Conservation (phyloP, 2,113 vertebrate species). For the Felis chaus region DNA sequence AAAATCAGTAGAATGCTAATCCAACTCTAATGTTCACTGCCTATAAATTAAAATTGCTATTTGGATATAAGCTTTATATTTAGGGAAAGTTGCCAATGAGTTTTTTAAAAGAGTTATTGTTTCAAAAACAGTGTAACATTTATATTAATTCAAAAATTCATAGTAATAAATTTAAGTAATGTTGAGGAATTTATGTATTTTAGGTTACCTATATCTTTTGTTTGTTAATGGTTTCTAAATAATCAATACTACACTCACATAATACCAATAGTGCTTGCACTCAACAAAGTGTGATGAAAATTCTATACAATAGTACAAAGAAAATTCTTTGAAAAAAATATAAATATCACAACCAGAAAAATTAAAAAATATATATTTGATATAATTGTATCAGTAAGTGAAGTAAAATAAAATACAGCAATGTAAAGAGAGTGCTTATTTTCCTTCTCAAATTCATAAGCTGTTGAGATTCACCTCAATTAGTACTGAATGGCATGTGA, state of each 20-base stretch:
- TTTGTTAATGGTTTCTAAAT: background rate
- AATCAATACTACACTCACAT: background rate
- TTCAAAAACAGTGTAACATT: background rate
- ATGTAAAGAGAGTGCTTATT: background rate
- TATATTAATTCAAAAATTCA: conserved; percentile 1
- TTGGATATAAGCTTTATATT: conserved; percentile 28
- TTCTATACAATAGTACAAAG: background rate
- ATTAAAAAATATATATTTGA: background rate
- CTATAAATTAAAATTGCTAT: conserved; percentile 52
- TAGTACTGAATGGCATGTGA: background rate
- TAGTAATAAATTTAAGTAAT: background rate
- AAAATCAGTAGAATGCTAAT: conserved; percentile 46
- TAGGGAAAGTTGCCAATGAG: background rate
- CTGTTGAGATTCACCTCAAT: background rate
- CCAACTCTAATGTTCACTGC: conserved; percentile 32
- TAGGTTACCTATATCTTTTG: background rate
- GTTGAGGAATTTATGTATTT: background rate
- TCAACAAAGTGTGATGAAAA: background rate
- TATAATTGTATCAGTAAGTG: background rate
- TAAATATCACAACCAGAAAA: background rate
- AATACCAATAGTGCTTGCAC: background rate
- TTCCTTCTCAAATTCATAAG: background rate
- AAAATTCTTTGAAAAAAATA: background rate
- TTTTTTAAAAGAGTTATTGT: conserved; percentile 54
- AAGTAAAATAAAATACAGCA: background rate